phyloP scores from a whole-genome alignment of 2,888 invertebrate species.

The Lasioglossum morio region DNA sequence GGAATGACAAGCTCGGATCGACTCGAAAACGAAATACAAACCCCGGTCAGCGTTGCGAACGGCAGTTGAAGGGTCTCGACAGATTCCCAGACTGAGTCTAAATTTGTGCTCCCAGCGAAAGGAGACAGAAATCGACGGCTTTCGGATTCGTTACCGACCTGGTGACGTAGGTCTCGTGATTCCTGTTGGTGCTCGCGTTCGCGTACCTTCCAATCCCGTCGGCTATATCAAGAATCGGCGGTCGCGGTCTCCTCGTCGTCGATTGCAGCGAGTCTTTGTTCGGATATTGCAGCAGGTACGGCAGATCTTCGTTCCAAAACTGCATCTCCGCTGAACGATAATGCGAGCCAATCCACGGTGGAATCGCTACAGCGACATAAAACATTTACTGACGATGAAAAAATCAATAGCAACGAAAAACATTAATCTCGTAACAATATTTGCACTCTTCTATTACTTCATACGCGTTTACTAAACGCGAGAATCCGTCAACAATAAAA shows the following conservation, averaged over 20 bases:
- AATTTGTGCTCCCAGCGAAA: not conserved
- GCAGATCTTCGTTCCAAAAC: constrained; percentile 94
- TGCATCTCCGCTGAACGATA: constrained; percentile 92
- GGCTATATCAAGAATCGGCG: constrained; percentile 75
- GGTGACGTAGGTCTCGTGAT: constrained; percentile 57
- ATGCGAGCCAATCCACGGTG: constrained; percentile 90
- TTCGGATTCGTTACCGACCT: constrained; percentile 51
- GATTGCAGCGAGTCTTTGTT: constrained; percentile 67
- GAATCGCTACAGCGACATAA: constrained; percentile 88
- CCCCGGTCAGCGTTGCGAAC: not conserved
- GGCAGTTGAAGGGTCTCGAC: not conserved
- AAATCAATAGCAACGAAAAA: not conserved
- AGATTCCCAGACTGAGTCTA: not conserved
- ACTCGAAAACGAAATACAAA: not conserved
- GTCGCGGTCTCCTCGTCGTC: constrained; percentile 75
- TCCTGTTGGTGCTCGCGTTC: constrained; percentile 72
- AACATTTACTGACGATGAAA: not conserved
- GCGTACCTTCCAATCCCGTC: constrained; percentile 76
- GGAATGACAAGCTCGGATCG: not conserved
- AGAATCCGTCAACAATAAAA: not conserved
- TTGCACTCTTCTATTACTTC: too few relatives aligned
- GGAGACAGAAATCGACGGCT: not conserved
- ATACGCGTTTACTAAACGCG: not conserved
- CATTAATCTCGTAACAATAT: not conserved
- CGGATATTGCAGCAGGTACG: constrained; percentile 88